A percentile compares a stretch with the other conserved stretches of the same genome.
These are phyloP conservation scores for Ceyx melanurus DNA, from an alignment of 2,113 vertebrate genomes.

Conservation along the genomic window DNA sequence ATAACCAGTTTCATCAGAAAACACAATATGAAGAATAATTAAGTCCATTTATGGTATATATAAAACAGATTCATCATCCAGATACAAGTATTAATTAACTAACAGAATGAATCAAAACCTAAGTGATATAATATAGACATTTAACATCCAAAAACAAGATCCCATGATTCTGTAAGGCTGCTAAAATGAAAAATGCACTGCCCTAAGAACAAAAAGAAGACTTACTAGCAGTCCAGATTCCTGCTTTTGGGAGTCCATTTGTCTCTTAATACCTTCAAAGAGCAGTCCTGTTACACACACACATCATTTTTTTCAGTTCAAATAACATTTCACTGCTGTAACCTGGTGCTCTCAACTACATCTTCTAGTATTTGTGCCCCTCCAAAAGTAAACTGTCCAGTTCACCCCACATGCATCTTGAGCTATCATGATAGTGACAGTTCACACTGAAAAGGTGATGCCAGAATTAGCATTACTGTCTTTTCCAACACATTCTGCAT, in stretches of 20 bases:
- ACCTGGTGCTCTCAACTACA: not conserved
- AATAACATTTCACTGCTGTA: not conserved
- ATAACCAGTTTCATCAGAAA: not conserved
- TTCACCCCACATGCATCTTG: too few relatives aligned
- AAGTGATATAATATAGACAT: not conserved
- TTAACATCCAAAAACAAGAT: not conserved
- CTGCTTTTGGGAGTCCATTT: not conserved
- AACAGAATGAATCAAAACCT: not conserved
- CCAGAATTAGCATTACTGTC: too few relatives aligned
- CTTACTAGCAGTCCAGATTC: not conserved
- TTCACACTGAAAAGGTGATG: too few relatives aligned
- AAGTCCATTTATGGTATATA: not conserved
- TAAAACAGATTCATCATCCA: not conserved
- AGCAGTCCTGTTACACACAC: not conserved
- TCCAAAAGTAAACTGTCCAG: too few relatives aligned
- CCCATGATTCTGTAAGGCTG: accelerated
- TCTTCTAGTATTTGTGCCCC: too few relatives aligned
- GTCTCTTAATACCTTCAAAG: not conserved
- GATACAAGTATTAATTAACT: not conserved
- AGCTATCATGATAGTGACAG: too few relatives aligned
- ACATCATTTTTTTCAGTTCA: not conserved
- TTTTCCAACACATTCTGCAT: too few relatives aligned
- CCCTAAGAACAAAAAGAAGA: not conserved
- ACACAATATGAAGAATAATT: not conserved
- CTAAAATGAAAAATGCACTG: not conserved